Percentiles rank a stretch among this genome's conserved stretches.
Evolutionary conservation across 2,797 vertebrate genomes (phyloP).

Genomic region (Fistularia tabacaria): DNA sequence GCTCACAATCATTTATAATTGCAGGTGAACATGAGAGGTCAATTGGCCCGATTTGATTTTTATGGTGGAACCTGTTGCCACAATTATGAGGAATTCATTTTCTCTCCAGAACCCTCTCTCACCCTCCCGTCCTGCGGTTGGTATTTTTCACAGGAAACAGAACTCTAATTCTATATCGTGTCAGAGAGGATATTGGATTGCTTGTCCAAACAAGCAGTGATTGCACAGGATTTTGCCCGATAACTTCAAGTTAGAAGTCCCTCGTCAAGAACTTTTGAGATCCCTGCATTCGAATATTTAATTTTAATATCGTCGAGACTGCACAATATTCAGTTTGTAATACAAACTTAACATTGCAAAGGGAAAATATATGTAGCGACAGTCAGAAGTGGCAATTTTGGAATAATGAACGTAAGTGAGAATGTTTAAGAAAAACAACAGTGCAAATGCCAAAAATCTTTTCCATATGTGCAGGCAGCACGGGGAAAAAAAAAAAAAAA

Average conservation of each 20-base stretch:
- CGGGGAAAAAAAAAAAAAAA: too few relatives aligned
- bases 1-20: constrained; percentile 95
- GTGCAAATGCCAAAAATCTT: neutral
- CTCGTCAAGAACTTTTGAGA: constrained; percentile 28
- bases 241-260: constrained; percentile 38
- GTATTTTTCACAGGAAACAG: constrained; percentile 82
- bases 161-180: constrained; percentile 80
- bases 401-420: neutral
- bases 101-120: constrained; percentile 3
- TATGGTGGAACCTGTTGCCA: constrained; percentile 85
- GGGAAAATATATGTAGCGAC: constrained; percentile 1
- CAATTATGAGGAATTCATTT: constrained; percentile 68
- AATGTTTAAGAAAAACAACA: neutral
- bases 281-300: too few relatives aligned
- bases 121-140: constrained; percentile 47
- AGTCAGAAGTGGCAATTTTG: neutral
- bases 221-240: constrained; percentile 35
- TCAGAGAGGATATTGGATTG: constrained; percentile 83
- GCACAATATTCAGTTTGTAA: constrained; percentile 14
- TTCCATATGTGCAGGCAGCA: constrained; percentile 10
- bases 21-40: constrained; percentile 89
- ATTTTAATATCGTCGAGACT: constrained; percentile 6
- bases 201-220: constrained; percentile 82
- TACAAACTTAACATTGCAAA: too few relatives aligned
- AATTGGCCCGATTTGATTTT: constrained; percentile 90